Evolutionary conservation across 2,888 invertebrate genomes (phyloP).

Genomic region (Micropterix aruncella): DNA sequence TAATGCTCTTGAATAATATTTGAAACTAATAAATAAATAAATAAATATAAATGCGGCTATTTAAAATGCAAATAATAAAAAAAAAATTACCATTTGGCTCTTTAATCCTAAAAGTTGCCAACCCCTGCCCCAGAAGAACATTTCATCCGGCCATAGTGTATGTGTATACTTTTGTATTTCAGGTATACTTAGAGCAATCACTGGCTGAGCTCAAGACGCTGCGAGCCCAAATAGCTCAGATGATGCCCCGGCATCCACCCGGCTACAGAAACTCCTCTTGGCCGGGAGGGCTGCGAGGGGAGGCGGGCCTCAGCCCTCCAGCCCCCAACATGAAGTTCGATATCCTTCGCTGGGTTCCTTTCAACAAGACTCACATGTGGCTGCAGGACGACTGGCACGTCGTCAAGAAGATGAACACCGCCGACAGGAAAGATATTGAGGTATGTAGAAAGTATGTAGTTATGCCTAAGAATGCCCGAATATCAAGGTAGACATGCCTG

Average conservation of each 20-base stretch:
- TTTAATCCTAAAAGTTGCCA: too few species aligned
- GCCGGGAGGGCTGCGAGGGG: slow-evolving; percentile 48
- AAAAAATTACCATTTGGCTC: too few species aligned
- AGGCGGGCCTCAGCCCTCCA: slow-evolving; percentile 34
- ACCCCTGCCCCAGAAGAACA: too few species aligned
- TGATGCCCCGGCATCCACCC: slow-evolving; percentile 19
- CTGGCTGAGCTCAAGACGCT: slow-evolving; percentile 12
- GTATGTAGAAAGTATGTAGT: slow-evolving; percentile 22
- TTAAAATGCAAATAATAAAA: too few species aligned
- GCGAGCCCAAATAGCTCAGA: slow-evolving; percentile 17
- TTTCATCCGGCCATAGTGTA: too few species aligned
- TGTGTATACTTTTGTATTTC: too few species aligned
- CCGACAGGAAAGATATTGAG: slow-evolving; percentile 55
- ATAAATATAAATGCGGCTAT: too few species aligned
- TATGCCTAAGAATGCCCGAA: too few species aligned
- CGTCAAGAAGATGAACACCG: slow-evolving; percentile 45
- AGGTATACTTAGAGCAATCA: slow-evolving; percentile 30
- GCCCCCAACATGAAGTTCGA: slow-evolving; percentile 49
- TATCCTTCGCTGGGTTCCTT: slow-evolving; percentile 73
- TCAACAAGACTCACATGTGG: slow-evolving; percentile 73
- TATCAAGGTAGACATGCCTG: too few species aligned
- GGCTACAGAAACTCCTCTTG: slow-evolving; percentile 54
- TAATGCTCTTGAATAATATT: too few species aligned
- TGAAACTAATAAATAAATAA: too few species aligned
- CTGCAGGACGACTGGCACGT: slow-evolving; percentile 69